Evolutionary conservation across 2,888 invertebrate species (phyloP).

Genomic region (Oasisia sp.): DNA sequence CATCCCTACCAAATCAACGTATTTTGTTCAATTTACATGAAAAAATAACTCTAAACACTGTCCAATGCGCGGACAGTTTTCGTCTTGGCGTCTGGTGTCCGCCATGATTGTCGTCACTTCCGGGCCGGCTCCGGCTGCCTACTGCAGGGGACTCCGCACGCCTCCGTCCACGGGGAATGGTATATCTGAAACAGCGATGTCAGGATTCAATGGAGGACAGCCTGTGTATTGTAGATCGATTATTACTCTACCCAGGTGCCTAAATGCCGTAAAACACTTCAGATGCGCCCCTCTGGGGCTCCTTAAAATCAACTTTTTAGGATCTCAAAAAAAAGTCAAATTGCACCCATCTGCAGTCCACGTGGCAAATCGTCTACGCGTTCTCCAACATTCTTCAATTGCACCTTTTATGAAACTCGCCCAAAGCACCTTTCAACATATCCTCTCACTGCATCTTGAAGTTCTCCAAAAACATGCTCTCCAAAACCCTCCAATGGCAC

Average conservation of each 20-base stretch:
- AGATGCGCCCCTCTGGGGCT: no score
- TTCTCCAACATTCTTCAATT: no score
- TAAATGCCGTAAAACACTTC: no score
- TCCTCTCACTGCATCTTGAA: no score
- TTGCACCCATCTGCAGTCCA: no score
- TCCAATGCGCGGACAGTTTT: background rate
- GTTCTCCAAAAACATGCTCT: no score
- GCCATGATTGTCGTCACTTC: constrained; percentile 24
- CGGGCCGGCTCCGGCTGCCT: background rate
- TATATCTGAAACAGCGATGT: constrained; percentile 20
- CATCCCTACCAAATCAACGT: constrained; percentile 22
- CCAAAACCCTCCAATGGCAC: no score
- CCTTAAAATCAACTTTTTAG: no score
- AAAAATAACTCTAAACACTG: constrained; percentile 8
- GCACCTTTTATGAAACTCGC: no score
- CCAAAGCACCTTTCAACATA: no score
- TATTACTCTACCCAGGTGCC: background rate
- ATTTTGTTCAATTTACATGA: constrained; percentile 24
- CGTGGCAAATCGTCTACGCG: no score
- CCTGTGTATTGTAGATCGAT: background rate
- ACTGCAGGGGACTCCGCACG: background rate
- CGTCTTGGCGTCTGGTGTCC: background rate
- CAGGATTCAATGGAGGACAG: background rate
- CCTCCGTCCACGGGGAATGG: constrained; percentile 8
- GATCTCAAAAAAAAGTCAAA: no score